phyloP scores from a whole-genome alignment of 2,888 invertebrate species.

The Thereva unica region DNA sequence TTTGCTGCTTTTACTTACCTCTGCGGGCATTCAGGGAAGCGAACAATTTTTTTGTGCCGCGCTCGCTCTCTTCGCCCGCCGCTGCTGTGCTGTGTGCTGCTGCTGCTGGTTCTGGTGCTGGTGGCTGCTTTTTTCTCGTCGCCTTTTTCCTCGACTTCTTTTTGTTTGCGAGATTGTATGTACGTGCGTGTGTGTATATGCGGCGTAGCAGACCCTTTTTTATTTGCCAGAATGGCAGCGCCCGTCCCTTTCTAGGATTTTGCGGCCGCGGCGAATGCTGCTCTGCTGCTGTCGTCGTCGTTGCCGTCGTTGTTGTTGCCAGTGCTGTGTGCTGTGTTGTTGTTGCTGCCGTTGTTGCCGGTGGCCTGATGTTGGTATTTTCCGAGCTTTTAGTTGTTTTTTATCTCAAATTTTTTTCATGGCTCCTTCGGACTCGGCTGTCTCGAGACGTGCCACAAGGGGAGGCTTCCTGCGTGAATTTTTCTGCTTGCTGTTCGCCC shows the following conservation, averaged over 20 bases:
- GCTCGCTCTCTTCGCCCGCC: background rate
- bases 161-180: slow-evolving; percentile 4
- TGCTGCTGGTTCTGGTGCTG: background rate
- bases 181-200: slow-evolving; percentile 16
- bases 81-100: background rate
- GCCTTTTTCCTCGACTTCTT: slow-evolving; percentile 1
- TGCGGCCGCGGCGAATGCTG: slow-evolving; percentile 6
- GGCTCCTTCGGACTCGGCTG: background rate
- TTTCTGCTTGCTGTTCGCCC: slow-evolving; percentile 16
- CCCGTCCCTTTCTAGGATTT: slow-evolving; percentile 8
- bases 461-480: background rate
- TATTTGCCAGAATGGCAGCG: background rate
- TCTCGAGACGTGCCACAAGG: too few relatives aligned
- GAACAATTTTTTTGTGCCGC: background rate
- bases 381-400: slow-evolving; percentile 24
- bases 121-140: background rate
- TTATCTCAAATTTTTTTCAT: slow-evolving; percentile 21
- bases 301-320: slow-evolving; percentile 13
- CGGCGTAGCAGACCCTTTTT: slow-evolving; percentile 22
- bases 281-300: slow-evolving; percentile 10
- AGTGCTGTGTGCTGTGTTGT: slow-evolving; percentile 12
- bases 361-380: slow-evolving; percentile 11
- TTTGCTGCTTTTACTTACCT: background rate
- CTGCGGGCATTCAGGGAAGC: background rate
- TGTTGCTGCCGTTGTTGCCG: slow-evolving; percentile 10